Evolutionary conservation across 2,888 invertebrate species (phyloP), one percentile per base, ranked within the genome.

Genomic region (Alloscopus bannaensis): DNA sequence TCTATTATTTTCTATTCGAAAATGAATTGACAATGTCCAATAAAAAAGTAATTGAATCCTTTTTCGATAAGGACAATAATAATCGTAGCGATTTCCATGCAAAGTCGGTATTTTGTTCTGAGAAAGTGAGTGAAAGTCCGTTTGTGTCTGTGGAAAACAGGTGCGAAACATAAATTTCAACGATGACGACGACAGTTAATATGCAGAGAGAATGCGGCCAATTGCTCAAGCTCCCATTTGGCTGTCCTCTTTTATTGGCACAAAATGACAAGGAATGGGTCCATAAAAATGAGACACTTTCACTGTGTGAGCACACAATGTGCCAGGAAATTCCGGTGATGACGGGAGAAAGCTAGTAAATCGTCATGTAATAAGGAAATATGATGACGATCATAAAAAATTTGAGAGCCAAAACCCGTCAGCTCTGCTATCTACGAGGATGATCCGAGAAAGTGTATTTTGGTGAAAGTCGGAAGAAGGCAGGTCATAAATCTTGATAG

Each of bases 401-500:
- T 29, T n/a, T n/a, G n/a, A n/a, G n/a, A n/a, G n/a, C n/a, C n/a
- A n/a, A n/a, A n/a, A n/a, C n/a, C n/a, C n/a, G n/a, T n/a, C n/a
- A n/a, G n/a, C n/a, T n/a, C n/a, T 26, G 16, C n/a, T 11, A n/a
- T 26, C 31, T 60, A 20, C 18, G 45, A 42, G 36, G 2, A 64
- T 16, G 11, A 20, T 28, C 3, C 26, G 40, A 57, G 42, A 55
- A 70, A 57, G 42, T 29, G 6, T 13, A 40, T n/a, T n/a, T n/a
- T n/a, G n/a, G n/a, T n/a, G n/a, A 59, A 62, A 69, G 72, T 62
- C 72, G 62, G 47, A 31, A 62, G 47, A 45, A 60, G 72, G 26
- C 79, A 73, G 64, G 57, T 66, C 75, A 80, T 80, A 80, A 80
- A 80, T 80, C 80, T 75, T 80, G 50, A 76, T 71, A 65, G 59